Percentiles rank a stretch among this genome's conserved stretches.
Conservation (phyloP, 2,888 invertebrate species). For the Parnassius mnemosyne region DNA sequence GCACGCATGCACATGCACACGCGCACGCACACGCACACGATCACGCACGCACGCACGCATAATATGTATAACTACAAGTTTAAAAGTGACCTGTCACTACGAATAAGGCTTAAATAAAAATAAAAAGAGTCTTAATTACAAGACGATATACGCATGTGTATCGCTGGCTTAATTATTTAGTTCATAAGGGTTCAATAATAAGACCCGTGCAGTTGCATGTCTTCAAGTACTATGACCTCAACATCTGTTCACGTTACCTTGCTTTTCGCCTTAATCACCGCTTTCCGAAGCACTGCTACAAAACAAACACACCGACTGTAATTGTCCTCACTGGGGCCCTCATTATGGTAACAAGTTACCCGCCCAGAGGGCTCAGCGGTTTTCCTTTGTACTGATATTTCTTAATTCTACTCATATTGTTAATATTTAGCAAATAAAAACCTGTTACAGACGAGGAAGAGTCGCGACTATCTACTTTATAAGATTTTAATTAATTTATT, state of each 20-base stretch:
- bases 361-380: conserved; percentile 32
- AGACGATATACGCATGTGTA: not conserved
- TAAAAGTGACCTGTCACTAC: too few species aligned
- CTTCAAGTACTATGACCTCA: conserved; percentile 38
- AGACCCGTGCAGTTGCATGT: conserved; percentile 32
- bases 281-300: conserved; percentile 53
- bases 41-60: too few species aligned
- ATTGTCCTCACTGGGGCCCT: conserved; percentile 46
- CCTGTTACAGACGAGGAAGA: conserved; percentile 17
- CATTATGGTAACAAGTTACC: conserved; percentile 40
- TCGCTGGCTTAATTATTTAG: conserved; percentile 5
- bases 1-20: too few species aligned
- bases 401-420: conserved; percentile 25
- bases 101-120: not conserved
- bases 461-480: conserved; percentile 6
- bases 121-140: conserved; percentile 1
- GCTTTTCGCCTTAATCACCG: conserved; percentile 50
- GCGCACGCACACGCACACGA: too few species aligned
- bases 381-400: conserved; percentile 23
- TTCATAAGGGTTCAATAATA: conserved; percentile 16
- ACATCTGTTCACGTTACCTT: conserved; percentile 38
- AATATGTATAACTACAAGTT: too few species aligned
- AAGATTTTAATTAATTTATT: too few species aligned
- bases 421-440: conserved; percentile 24
- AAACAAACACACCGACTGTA: conserved; percentile 62